These are phyloP conservation scores for Chondrosia reniformis DNA, from an alignment of 37 sponge, comb jelly and placozoan species.

Conservation along the genomic window DNA sequence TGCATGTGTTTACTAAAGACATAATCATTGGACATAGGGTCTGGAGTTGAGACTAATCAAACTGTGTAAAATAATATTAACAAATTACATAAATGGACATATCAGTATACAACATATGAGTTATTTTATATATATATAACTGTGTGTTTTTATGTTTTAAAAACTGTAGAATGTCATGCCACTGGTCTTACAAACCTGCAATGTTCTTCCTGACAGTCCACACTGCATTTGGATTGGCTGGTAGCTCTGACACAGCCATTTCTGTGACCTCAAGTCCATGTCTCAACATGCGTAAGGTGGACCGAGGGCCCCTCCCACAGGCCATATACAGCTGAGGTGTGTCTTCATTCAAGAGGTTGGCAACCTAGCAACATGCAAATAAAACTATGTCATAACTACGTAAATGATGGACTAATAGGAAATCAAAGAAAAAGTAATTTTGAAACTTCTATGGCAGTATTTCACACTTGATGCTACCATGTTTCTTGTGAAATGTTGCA, in stretches of 20 bases:
- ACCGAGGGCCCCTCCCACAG: constrained; percentile 99
- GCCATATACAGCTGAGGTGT: constrained; percentile 96
- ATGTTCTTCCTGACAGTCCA: constrained; percentile 89
- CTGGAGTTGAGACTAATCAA: too few relatives aligned
- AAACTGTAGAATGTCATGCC: too few relatives aligned
- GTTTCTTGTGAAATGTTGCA: too few relatives aligned
- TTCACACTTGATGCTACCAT: neutral
- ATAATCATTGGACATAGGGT: too few relatives aligned
- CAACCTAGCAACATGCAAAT: constrained; percentile 41
- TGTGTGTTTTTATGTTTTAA: too few relatives aligned
- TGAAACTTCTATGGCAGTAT: neutral
- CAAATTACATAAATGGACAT: too few relatives aligned
- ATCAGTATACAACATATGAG: too few relatives aligned
- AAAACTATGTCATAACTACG: neutral
- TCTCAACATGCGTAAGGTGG: constrained; percentile 87
- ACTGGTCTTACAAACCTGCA: constrained; percentile 48
- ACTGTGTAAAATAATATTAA: too few relatives aligned
- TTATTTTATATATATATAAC: too few relatives aligned
- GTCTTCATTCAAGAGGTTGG: constrained; percentile 93
- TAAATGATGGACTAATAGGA: neutral
- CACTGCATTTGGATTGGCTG: constrained; percentile 97
- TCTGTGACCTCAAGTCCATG: constrained; percentile 98
- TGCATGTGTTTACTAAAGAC: too few relatives aligned
- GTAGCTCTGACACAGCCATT: constrained; percentile 99
- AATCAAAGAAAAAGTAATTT: too few relatives aligned